Percentiles rank a stretch among this genome's conserved stretches.
Evolutionary conservation across 2,888 invertebrate genomes (phyloP).

Genomic region (Cantharis lateralis): DNA sequence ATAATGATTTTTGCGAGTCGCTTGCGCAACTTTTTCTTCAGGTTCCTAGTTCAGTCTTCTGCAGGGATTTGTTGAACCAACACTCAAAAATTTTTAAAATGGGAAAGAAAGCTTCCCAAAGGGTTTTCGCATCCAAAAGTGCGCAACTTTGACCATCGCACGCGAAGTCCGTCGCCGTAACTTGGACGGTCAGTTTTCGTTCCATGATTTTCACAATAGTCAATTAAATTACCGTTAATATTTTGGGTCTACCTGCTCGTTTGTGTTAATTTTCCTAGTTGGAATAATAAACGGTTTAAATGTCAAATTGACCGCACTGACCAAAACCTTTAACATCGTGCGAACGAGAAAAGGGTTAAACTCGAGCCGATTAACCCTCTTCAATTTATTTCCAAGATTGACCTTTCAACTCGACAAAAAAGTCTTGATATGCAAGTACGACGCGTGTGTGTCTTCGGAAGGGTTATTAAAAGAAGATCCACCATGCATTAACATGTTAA

Average conservation of each 20-base stretch:
- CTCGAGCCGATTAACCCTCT: slow-evolving; percentile 30
- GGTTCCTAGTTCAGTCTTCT: slow-evolving; percentile 41
- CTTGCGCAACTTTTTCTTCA: slow-evolving; percentile 53
- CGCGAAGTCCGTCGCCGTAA: not conserved
- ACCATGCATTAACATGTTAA: slow-evolving; percentile 33
- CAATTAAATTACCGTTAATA: slow-evolving; percentile 38
- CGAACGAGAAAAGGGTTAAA: slow-evolving; percentile 39
- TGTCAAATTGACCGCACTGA: slow-evolving; percentile 37
- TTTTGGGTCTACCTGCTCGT: slow-evolving; percentile 25
- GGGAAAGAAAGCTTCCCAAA: not conserved
- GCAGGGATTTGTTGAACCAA: slow-evolving; percentile 37
- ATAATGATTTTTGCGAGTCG: slow-evolving; percentile 55
- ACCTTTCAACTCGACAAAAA: slow-evolving; percentile 30
- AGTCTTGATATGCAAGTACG: slow-evolving; percentile 37
- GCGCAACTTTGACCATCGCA: not conserved
- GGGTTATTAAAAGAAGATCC: slow-evolving; percentile 49
- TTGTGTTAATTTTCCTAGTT: slow-evolving; percentile 4
- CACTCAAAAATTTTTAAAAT: slow-evolving; percentile 22
- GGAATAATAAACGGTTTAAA: slow-evolving; percentile 14
- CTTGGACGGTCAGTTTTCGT: not conserved
- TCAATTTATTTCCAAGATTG: slow-evolving; percentile 20
- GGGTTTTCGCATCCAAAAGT: not conserved
- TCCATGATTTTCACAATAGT: slow-evolving; percentile 19
- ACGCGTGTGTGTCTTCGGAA: slow-evolving; percentile 38
- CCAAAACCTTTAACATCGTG: slow-evolving; percentile 36